These are phyloP conservation scores for Tragelaphus buxtoni DNA, from an alignment of 2,113 vertebrate genomes.

Conservation along the genomic window DNA sequence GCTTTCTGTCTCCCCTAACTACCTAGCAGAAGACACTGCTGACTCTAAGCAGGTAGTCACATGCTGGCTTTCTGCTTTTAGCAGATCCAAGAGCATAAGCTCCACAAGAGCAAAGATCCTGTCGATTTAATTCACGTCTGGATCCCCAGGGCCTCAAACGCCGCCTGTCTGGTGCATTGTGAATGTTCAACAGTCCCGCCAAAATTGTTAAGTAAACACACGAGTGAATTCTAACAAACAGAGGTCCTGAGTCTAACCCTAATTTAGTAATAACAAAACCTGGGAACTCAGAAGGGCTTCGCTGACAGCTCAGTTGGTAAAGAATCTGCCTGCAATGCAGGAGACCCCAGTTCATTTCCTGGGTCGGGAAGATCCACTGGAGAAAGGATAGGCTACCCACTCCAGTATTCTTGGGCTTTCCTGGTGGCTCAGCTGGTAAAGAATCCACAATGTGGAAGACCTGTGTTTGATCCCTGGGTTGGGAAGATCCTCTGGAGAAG, in stretches of 20 bases:
- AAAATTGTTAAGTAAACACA: not conserved
- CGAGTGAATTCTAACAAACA: not conserved
- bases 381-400: not conserved
- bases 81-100: too few relatives aligned
- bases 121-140: not conserved
- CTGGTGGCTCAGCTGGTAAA: not conserved
- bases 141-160: not conserved
- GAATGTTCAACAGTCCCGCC: not conserved
- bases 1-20: not conserved
- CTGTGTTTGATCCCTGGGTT: not conserved
- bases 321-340: not conserved
- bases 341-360: not conserved
- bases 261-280: not conserved
- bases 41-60: rapidly evolving
- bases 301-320: not conserved
- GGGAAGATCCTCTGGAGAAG: not conserved
- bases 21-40: not conserved
- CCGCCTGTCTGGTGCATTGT: not conserved
- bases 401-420: not conserved
- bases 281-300: not conserved
- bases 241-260: not conserved
- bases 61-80: not conserved
- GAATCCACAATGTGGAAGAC: not conserved
- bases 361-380: not conserved
- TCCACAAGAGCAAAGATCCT: not conserved